A percentile compares a stretch with the other conserved stretches of the same genome.
Evolutionary conservation across 2,888 invertebrate genomes (phyloP).

Genomic region (Drosophila paucipuncta): DNA sequence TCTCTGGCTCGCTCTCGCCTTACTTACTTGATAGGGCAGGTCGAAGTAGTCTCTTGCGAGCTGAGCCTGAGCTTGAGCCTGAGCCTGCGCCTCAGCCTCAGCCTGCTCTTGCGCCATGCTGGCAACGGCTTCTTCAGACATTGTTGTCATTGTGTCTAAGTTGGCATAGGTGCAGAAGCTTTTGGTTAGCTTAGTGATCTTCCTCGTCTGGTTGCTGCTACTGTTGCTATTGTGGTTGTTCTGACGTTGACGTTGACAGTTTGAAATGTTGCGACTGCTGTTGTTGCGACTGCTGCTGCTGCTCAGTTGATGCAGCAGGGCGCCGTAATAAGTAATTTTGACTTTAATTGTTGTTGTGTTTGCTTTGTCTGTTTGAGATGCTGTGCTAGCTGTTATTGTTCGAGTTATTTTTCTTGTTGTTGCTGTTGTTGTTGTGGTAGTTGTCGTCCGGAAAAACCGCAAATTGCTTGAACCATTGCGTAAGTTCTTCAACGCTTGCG

Average conservation of each 20-base stretch:
- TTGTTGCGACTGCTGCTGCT: neutral
- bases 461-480: constrained; percentile 60
- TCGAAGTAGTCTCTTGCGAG: constrained; percentile 60
- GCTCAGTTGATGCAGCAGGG: constrained; percentile 39
- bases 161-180: constrained; percentile 49
- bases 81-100: constrained; percentile 47
- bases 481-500: constrained; percentile 56
- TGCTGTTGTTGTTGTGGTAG: constrained; percentile 25
- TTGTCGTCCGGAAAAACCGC: constrained; percentile 49
- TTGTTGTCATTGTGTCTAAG: constrained; percentile 52
- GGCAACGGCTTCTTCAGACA: constrained; percentile 28
- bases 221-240: constrained; percentile 19
- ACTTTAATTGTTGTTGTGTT: constrained; percentile 41
- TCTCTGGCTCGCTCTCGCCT: constrained; percentile 9
- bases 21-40: constrained; percentile 69
- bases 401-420: constrained; percentile 21
- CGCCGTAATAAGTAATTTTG: constrained; percentile 28
- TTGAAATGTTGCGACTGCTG: constrained; percentile 10
- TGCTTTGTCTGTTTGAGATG: constrained; percentile 44
- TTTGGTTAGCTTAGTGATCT: constrained; percentile 8
- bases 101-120: constrained; percentile 30
- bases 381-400: constrained; percentile 19
- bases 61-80: constrained; percentile 42
- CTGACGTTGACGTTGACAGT: constrained; percentile 24
- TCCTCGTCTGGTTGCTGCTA: constrained; percentile 18